Evolutionary conservation across 37 sponge, comb jelly and placozoan species (phyloP).

Genomic region (Aphrocallistes beatrix): DNA sequence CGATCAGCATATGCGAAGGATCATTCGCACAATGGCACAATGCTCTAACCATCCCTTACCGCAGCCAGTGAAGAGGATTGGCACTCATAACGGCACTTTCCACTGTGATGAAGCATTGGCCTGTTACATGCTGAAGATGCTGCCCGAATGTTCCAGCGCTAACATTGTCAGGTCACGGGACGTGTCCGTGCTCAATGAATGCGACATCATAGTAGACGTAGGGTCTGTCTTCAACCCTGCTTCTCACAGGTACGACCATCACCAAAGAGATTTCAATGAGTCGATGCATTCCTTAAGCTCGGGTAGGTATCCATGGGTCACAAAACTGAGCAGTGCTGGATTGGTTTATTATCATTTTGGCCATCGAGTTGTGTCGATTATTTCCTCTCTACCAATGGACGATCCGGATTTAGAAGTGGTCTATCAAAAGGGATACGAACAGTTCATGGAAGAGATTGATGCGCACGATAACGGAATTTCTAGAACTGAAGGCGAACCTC

Average conservation of each 20-base stretch:
- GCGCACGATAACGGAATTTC: slow-evolving; percentile 81
- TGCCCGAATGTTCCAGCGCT: slow-evolving; percentile 66
- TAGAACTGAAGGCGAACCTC: slow-evolving; percentile 35
- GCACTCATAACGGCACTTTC: slow-evolving; percentile 80
- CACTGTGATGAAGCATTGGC: slow-evolving; percentile 91
- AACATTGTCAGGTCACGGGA: slow-evolving; percentile 52
- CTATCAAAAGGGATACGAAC: slow-evolving; percentile 42
- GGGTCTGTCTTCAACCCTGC: slow-evolving; percentile 72
- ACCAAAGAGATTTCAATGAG: slow-evolving; percentile 65
- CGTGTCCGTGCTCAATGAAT: slow-evolving; percentile 30
- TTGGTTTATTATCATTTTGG: slow-evolving; percentile 83
- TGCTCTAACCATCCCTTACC: neutral
- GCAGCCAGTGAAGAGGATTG: slow-evolving; percentile 3
- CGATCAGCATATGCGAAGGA: neutral
- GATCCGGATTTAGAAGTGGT: slow-evolving; percentile 7
- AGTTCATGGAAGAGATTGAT: slow-evolving; percentile 85
- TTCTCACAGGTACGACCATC: slow-evolving; percentile 77
- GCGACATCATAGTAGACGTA: slow-evolving; percentile 87
- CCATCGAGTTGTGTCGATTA: slow-evolving; percentile 37
- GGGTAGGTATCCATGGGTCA: slow-evolving; percentile 47
- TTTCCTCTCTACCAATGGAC: neutral
- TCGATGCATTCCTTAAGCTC: slow-evolving; percentile 58
- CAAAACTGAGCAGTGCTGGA: slow-evolving; percentile 94
- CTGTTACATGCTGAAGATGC: slow-evolving; percentile 64
- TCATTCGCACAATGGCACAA: neutral